These are phyloP conservation scores for Drosophila elegans DNA, from an alignment of 1,140 invertebrate species.

Conservation along the genomic window DNA sequence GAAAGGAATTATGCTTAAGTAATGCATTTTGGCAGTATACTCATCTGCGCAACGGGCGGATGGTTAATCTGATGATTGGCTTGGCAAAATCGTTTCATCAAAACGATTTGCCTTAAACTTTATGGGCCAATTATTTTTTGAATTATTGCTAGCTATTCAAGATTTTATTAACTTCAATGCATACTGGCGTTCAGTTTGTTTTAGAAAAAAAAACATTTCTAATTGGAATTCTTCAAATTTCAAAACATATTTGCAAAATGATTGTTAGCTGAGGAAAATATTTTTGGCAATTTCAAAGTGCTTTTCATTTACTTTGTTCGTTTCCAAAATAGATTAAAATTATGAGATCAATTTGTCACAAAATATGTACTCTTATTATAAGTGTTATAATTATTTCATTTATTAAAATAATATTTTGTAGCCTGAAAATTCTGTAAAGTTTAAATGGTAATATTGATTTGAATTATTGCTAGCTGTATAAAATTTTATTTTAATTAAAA, in stretches of 20 bases:
- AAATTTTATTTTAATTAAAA: slow-evolving; percentile 5
- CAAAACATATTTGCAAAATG: too few species aligned
- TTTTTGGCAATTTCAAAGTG: too few species aligned
- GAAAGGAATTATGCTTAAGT: slow-evolving; percentile 22
- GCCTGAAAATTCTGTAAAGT: too few species aligned
- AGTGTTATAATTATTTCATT: background rate
- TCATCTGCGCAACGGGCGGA: slow-evolving; percentile 10
- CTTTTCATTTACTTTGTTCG: too few species aligned
- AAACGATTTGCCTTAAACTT: slow-evolving; percentile 4
- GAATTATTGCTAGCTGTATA: slow-evolving; percentile 8
- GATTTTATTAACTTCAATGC: background rate
- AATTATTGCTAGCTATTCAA: slow-evolving; percentile 5
- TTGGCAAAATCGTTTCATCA: slow-evolving; percentile 1
- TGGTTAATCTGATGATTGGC: slow-evolving; percentile 14
- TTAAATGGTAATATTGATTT: background rate
- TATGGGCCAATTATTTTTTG: slow-evolving; percentile 19
- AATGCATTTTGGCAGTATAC: slow-evolving; percentile 6
- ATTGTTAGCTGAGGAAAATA: too few species aligned
- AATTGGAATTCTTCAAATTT: too few species aligned
- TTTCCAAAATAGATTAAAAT: too few species aligned
- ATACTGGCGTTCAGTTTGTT: background rate
- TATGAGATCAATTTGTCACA: too few species aligned
- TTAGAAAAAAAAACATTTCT: too few species aligned
- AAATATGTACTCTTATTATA: background rate
- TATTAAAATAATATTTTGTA: background rate